phyloP scores from a whole-genome alignment of 2,888 invertebrate genomes.

The Scaptomyza caliginosa region DNA sequence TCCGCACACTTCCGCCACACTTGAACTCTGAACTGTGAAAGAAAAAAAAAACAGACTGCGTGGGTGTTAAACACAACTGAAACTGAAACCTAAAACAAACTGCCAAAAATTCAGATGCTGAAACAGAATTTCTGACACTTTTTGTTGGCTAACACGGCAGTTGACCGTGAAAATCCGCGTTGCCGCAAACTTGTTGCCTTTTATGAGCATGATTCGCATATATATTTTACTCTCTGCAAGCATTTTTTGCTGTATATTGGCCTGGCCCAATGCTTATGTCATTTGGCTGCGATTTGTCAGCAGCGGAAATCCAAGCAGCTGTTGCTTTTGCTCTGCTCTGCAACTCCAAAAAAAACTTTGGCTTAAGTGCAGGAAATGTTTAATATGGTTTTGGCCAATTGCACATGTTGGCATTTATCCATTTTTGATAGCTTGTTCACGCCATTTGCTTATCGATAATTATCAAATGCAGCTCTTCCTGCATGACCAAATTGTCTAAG shows the following conservation, averaged over 20 bases:
- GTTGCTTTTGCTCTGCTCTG: slow-evolving; percentile 4
- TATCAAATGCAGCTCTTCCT: slow-evolving; percentile 23
- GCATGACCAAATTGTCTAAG: slow-evolving; percentile 16
- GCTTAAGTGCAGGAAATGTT: slow-evolving; percentile 44
- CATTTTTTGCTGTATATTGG: slow-evolving; percentile 18
- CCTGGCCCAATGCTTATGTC: slow-evolving; percentile 65
- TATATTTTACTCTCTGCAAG: slow-evolving; percentile 9
- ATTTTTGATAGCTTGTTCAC: slow-evolving; percentile 25
- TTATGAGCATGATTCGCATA: slow-evolving; percentile 65
- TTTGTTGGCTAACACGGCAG: slow-evolving; percentile 34
- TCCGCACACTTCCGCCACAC: slow-evolving; percentile 26
- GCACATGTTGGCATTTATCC: slow-evolving; percentile 37
- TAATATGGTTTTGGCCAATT: slow-evolving; percentile 52
- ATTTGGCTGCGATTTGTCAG: slow-evolving; percentile 58
- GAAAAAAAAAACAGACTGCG: slow-evolving; percentile 16
- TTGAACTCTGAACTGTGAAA: slow-evolving; percentile 40
- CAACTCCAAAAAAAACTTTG: slow-evolving; percentile 23
- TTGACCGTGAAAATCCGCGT: slow-evolving; percentile 64
- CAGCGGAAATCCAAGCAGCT: slow-evolving; percentile 48
- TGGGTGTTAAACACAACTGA: slow-evolving; percentile 30
- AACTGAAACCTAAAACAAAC: not conserved
- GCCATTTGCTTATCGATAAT: slow-evolving; percentile 40
- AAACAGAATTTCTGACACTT: slow-evolving; percentile 28
- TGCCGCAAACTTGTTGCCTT: slow-evolving; percentile 52
- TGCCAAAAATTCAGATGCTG: slow-evolving; percentile 2